Evolutionary conservation across 2,113 vertebrate genomes (phyloP).

Genomic region (Sakesphorus luctuosus): DNA sequence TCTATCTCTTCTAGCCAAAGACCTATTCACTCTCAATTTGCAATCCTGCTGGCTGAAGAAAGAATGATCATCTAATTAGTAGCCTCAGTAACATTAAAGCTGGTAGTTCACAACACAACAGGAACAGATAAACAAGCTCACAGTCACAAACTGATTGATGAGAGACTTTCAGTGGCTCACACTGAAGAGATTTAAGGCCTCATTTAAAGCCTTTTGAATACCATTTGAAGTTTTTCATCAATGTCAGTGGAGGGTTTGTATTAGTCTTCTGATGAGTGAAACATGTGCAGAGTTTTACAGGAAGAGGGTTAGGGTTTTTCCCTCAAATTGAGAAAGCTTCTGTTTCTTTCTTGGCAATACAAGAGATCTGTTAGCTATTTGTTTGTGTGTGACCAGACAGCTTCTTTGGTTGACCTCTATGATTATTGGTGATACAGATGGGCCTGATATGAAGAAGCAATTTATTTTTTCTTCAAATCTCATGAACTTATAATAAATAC

Average conservation of each 20-base stretch:
- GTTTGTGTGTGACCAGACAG: fast-evolving
- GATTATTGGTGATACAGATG: not conserved
- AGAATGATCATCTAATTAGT: not conserved
- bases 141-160: not conserved
- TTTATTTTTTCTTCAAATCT: not conserved
- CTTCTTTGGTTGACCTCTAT: not conserved
- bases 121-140: not conserved
- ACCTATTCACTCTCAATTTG: not conserved
- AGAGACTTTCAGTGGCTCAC: not conserved
- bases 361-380: not conserved
- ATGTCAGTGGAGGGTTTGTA: not conserved
- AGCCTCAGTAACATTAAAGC: not conserved
- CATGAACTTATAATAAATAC: not conserved
- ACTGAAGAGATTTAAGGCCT: not conserved
- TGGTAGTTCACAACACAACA: not conserved
- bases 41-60: not conserved
- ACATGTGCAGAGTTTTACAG: not conserved
- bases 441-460: not conserved
- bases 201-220: not conserved
- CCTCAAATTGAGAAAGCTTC: not conserved
- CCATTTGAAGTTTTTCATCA: not conserved
- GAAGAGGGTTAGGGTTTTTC: not conserved
- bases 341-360: not conserved
- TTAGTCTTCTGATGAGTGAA: not conserved
- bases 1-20: not conserved